Evolutionary conservation across 1,140 invertebrate genomes (phyloP).

Genomic region (Acyrthosiphon pisum): DNA sequence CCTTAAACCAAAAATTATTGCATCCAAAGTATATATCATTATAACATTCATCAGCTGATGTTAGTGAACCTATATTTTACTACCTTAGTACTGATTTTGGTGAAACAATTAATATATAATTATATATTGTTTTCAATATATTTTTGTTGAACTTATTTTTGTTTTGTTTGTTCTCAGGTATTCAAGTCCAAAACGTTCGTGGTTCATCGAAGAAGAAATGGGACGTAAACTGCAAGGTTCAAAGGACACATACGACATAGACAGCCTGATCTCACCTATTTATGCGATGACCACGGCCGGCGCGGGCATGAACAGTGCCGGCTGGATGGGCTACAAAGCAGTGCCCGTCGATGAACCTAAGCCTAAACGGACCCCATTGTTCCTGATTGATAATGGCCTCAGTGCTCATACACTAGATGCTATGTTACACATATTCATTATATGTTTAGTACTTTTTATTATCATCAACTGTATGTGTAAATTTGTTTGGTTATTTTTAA

Average conservation of each 20-base stretch:
- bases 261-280: slow-evolving; percentile 33
- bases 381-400: background rate
- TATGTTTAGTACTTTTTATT: slow-evolving; percentile 42
- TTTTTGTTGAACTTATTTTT: background rate
- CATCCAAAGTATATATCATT: background rate
- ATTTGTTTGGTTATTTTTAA: slow-evolving; percentile 41
- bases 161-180: background rate
- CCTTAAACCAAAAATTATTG: background rate
- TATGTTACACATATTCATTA: slow-evolving; percentile 39
- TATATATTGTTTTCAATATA: background rate
- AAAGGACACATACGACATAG: background rate
- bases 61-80: background rate
- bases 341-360: slow-evolving; percentile 9
- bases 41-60: background rate
- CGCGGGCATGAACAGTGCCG: background rate
- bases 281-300: slow-evolving; percentile 12
- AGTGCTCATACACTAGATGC: slow-evolving; percentile 12
- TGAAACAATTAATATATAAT: too few species aligned
- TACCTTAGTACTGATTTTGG: background rate
- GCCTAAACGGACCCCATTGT: background rate
- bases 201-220: background rate
- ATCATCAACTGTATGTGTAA: slow-evolving; percentile 47
- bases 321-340: slow-evolving; percentile 47
- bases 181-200: background rate
- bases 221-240: background rate